Base-by-base conservation (phyloP, 2,888 invertebrate species). In the Ophioninae sp. region DNA sequence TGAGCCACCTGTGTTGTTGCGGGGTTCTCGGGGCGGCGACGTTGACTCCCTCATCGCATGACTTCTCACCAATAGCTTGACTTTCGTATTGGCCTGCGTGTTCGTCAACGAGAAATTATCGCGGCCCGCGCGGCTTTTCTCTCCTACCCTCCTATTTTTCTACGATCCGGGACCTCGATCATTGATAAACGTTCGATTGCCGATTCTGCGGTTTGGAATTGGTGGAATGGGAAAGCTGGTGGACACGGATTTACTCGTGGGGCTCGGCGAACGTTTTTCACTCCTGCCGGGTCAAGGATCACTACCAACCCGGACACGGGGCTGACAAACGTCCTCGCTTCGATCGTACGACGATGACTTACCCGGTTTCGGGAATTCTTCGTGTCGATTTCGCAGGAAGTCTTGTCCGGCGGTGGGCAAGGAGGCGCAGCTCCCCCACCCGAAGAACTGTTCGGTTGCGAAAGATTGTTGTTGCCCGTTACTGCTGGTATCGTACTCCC, bases 31-130 rank as follows among this genome's bases (percentile, higher is more conserved):
- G 30, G 94, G 94, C 58, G 94, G 94, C 69, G 94, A 94, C 67
- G 96, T 95, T 85, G 97, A 96, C 93, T 98, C 98, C 91, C 97
- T 95, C 94, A 98, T 96, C 85, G 98, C 98, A 94, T 97, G 97
- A 91, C 98, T 97, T 90, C 98, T 95, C 82, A 97, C 97, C 88
- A 98, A 94, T 91, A 97, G 95, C 94, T 97, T 97, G 85, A 96
- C 95, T 94, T 97, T 97, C 93, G 96, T 95, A 90, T 94, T 95
- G 85, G 94, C 94, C 95, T 95, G 92, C 59, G 59, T 22, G 74
- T 79, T 74, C 30, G 20, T 58, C 68, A 80, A 75, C 63, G 67
- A 44, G 13, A 69, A 61, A 68, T 77, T 61, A 37, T 73, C 58
- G 17, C 44, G 51, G 23, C 30, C 68, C 30, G 61, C 17, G 78